phyloP scores from a whole-genome alignment of 1,140 invertebrate species.

The Melanaphis sacchari region DNA sequence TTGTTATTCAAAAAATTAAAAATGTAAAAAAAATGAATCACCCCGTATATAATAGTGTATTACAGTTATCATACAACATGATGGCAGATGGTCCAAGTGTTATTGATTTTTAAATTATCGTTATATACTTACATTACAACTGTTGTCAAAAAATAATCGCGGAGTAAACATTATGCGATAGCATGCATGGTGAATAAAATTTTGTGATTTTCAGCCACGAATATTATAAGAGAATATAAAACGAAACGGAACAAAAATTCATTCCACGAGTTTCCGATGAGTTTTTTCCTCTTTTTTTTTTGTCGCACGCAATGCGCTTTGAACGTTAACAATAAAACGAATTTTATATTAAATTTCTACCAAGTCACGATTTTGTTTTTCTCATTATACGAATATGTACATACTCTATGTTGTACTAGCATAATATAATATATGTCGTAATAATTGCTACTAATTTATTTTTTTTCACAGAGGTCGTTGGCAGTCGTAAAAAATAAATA shows the following conservation, averaged over 20 bases:
- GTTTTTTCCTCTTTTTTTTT: background rate
- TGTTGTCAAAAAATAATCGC: background rate
- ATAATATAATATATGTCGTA: background rate
- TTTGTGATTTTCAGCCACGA: background rate
- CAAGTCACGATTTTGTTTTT: background rate
- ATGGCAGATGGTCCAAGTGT: background rate
- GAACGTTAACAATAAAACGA: background rate
- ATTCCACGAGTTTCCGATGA: background rate
- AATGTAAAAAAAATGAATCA: background rate
- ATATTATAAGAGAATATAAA: background rate
- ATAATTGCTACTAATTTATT: background rate
- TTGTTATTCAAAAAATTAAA: background rate
- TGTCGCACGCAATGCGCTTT: background rate
- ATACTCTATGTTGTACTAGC: background rate
- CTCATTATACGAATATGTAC: background rate
- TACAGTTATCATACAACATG: background rate
- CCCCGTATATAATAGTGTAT: background rate
- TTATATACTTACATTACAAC: background rate
- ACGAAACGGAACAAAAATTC: background rate
- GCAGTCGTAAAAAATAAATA: background rate
- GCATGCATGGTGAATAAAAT: background rate
- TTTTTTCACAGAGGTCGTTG: background rate
- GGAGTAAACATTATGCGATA: background rate
- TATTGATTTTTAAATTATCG: background rate
- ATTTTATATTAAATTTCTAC: background rate